Evolutionary conservation across 2,113 vertebrate genomes (phyloP), one percentile per base, ranked within the genome.

Genomic region (Calonectris borealis): DNA sequence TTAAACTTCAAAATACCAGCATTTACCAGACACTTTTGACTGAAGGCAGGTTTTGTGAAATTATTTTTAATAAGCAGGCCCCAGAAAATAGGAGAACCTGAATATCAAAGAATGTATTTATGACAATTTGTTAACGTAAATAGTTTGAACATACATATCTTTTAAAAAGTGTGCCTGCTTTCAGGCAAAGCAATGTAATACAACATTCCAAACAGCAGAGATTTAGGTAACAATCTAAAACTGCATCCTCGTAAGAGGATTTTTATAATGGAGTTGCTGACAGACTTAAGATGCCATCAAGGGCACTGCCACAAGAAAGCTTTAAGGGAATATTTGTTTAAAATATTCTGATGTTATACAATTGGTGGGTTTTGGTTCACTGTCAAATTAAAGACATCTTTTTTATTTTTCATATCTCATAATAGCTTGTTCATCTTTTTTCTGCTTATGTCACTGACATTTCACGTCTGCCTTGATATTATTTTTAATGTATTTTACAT

Each of bases 381-480:
- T 65, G 60, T 38, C 27, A 75, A 93, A 95, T 91, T 84, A 86
- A 94, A 97, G 75, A 32, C 38, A 38, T 8, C 22, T 83, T 85
- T 52, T 78, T 87, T 84, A 90, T 83, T 94, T 73, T 94, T 91
- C 54, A 12, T 48, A 44, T 84, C 60, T 93, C 51, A 38, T 90
- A 91, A 92, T 55, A 84, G 64, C 51, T 93, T 80, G 81, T 79
- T 86, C 89, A 79, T 86, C 54, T 83, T 96, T 91, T 95, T 97
- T 86, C 71, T 86, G 38, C 60, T 69, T 95, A 86, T 93, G 61
- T 84, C 86, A 77, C 62, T 3, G 2, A 25, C 83, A 87, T 73
- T 96, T 89, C 86, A n/a, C 25, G 5, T 94, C 94, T 78, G 62
- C 65, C 19, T 27, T 48, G 73, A 92, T 96, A 83, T 92, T 91